Base-by-base conservation (phyloP, 1,140 invertebrate genomes). In the Glossosoma conforme region DNA sequence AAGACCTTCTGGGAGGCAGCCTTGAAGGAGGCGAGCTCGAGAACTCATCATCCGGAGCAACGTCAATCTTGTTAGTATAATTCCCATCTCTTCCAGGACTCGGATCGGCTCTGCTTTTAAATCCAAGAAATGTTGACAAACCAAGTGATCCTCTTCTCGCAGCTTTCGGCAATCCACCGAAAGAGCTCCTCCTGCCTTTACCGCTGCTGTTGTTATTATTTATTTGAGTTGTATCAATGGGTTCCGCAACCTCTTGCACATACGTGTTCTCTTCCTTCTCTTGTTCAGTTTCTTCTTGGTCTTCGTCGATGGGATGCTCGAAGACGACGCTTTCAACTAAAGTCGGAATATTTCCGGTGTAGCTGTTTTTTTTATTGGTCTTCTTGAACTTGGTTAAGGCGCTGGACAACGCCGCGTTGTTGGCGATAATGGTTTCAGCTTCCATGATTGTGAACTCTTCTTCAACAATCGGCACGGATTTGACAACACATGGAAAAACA, bases 1-100 rank as follows among this genome's bases (percentile, higher is more conserved):
- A 87, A 1, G 86, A 87, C 48, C 84, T 85, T 10, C 81, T 66
- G 0, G 56, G 50, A 13, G 46, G 47, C 30, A 58, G 13, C 10
- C 28, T 22, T 9, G 18, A 3, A 1, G 42, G 32, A 0, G 66
- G 65, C n/a, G n/a, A 35, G 65, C 65, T n/a, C n/a, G n/a, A n/a
- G n/a, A n/a, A n/a, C n/a, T n/a, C n/a, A n/a, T n/a, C n/a, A n/a
- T n/a, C n/a, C 36, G 56, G 0, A 62, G 74, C 36, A 57, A 70
- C 75, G 75, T 76, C 77, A 73, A 76, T 67, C 60, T 62, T 73
- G 64, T 70, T 65, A 61, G 66, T 62, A 44, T 66, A 65, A 64
- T 70, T 53, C n/a, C 50, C 44, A 36, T 40, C 44, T 18, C 21
- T 44, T n/a, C 40, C 35, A 1, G 33, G 33, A 10, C 32, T 44